Base-by-base conservation (phyloP, 1,140 invertebrate genomes). In the Heliconius congener region DNA sequence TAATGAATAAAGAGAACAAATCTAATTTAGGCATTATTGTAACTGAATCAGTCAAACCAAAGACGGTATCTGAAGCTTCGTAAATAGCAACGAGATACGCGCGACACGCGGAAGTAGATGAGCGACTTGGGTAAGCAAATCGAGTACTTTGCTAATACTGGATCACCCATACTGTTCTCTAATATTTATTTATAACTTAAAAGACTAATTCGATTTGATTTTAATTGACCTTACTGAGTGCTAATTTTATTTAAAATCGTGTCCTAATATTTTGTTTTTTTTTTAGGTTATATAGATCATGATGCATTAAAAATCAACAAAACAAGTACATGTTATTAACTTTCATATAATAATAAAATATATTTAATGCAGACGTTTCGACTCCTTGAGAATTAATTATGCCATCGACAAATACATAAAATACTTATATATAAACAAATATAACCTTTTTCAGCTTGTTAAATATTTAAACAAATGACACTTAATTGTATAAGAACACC, bases 91-190 rank as follows among this genome's bases (percentile, higher is more conserved):
- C 75, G 82, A 81, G 85, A 77, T 84, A 87, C 76, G 83, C 81
- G 88, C 78, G 86, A 88, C 86, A 90, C 79, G 88, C 90, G 90
- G 90, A 91, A 91, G 88, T 86, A 82, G 77, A 84, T 80, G 71
- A 75, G 57, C 60, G 52, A 70, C 74, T 80, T 55, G 46, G 8
- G 77, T 71, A 77, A 70, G 72, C 74, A 71, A 78, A 83, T 74
- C 70, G 77, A 81, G 70, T 73, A 71, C 52, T 34, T 57, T 52
- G 71, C 71, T 79, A 75, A 79, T 74, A 52, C 55, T 75, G 78
- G 30, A 75, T 71, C 23, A 50, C 11, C 34, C 3, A 71, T n/a
- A 9, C 8, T 60, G n/a, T 23, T n/a, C 55, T 57, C 2, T 23
- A 57, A 2, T 23, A 57, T 9, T 18, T 52, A 19, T 1, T 1